Percentiles rank a stretch among this genome's conserved stretches.
Evolutionary conservation across 2,113 vertebrate genomes (phyloP).

Genomic region (Oryzias javanicus): DNA sequence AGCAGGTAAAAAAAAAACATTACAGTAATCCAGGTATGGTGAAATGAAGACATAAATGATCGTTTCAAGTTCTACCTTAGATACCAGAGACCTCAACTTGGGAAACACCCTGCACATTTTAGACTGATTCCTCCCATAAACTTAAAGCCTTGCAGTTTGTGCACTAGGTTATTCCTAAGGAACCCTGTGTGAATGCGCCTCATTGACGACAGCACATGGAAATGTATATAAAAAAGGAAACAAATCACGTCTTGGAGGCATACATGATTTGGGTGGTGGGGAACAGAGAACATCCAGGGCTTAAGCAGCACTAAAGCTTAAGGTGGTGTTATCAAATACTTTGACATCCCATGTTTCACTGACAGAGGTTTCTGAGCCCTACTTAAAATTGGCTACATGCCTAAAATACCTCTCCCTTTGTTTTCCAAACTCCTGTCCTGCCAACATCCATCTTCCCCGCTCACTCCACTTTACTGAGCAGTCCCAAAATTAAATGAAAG

Average conservation of each 20-base stretch:
- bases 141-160: too few relatives aligned
- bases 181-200: neutral
- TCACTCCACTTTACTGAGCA: neutral
- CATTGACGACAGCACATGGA: neutral
- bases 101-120: too few relatives aligned
- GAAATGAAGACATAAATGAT: too few relatives aligned
- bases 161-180: neutral
- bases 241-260: neutral
- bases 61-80: too few relatives aligned
- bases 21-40: too few relatives aligned
- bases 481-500: constrained; percentile 22
- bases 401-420: neutral
- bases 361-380: neutral
- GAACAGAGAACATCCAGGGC: neutral
- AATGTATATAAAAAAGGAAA: neutral
- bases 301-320: neutral
- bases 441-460: neutral
- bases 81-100: too few relatives aligned
- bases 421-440: constrained; percentile 1
- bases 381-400: neutral
- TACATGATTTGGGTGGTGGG: too few relatives aligned
- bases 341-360: neutral
- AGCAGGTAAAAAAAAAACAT: too few relatives aligned
- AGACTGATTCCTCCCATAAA: too few relatives aligned
- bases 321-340: neutral